phyloP scores from a whole-genome alignment of 2,888 invertebrate genomes.

The Lepidochrysops patricia region DNA sequence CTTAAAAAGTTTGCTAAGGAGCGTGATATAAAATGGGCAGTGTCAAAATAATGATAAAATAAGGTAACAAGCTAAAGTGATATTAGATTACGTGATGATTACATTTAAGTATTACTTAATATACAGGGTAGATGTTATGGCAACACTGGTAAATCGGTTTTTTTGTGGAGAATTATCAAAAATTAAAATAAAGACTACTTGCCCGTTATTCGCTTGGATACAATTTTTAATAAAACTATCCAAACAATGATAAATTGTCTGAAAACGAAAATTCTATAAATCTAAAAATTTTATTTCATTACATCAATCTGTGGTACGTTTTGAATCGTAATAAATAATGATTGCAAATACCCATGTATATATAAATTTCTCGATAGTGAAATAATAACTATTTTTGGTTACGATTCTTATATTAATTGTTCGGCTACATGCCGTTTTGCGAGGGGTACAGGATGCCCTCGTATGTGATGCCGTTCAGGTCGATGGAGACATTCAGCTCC shows the following conservation, averaged over 20 bases:
- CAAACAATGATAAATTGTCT: neutral
- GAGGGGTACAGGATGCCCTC: slow-evolving; percentile 90
- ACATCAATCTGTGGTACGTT: neutral
- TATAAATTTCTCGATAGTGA: neutral
- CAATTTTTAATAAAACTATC: neutral
- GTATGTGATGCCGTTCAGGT: slow-evolving; percentile 95
- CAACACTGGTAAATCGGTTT: neutral
- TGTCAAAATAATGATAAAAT: slow-evolving; percentile 7
- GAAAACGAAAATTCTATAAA: neutral
- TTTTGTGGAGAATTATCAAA: neutral
- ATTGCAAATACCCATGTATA: slow-evolving; percentile 12
- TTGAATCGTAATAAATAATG: slow-evolving; percentile 3
- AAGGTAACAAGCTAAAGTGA: slow-evolving; percentile 3
- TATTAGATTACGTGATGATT: neutral
- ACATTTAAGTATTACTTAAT: neutral
- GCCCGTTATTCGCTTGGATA: neutral
- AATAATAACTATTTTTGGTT: slow-evolving; percentile 12
- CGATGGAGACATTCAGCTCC: slow-evolving; percentile 95
- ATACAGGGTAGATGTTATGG: neutral
- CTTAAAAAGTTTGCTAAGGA: neutral
- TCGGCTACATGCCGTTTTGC: slow-evolving; percentile 37
- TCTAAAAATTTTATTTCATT: neutral
- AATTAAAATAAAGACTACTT: neutral
- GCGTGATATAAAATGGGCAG: slow-evolving; percentile 3
- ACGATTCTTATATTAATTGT: slow-evolving; percentile 8